phyloP scores from a whole-genome alignment of 2,797 vertebrate genomes.

The Thripadectes ignobilis region DNA sequence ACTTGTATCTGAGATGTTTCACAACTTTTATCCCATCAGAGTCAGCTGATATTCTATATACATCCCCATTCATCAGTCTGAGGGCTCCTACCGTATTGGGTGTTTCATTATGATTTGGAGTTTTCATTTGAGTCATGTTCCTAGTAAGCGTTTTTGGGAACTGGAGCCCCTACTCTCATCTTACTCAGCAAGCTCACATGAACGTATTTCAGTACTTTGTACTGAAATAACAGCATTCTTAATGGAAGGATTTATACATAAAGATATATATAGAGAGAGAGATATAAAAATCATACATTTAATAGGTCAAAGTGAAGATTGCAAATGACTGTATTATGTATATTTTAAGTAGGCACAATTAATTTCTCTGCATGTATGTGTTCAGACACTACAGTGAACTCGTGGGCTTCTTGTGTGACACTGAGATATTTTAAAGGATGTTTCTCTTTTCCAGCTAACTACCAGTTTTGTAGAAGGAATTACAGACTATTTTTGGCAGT shows the following conservation, averaged over 20 bases:
- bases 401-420: background rate
- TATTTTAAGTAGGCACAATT: background rate
- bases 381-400: background rate
- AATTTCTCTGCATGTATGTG: background rate
- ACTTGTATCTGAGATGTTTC: background rate
- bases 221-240: background rate
- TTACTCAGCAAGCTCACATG: background rate
- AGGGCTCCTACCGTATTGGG: background rate
- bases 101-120: background rate
- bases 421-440: background rate
- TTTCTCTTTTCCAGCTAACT: background rate
- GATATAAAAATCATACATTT: background rate
- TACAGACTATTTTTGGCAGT: conserved; percentile 10
- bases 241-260: background rate
- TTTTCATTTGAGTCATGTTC: background rate
- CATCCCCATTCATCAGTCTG: background rate
- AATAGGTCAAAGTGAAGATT: background rate
- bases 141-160: background rate
- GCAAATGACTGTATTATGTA: background rate
- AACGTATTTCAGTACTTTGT: too few relatives aligned
- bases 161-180: background rate
- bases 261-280: too few relatives aligned
- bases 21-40: background rate
- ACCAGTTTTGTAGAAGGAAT: background rate
- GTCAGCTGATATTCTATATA: background rate